Evolutionary conservation across 2,888 invertebrate species (phyloP).

Genomic region (Leucoptera coffeella): DNA sequence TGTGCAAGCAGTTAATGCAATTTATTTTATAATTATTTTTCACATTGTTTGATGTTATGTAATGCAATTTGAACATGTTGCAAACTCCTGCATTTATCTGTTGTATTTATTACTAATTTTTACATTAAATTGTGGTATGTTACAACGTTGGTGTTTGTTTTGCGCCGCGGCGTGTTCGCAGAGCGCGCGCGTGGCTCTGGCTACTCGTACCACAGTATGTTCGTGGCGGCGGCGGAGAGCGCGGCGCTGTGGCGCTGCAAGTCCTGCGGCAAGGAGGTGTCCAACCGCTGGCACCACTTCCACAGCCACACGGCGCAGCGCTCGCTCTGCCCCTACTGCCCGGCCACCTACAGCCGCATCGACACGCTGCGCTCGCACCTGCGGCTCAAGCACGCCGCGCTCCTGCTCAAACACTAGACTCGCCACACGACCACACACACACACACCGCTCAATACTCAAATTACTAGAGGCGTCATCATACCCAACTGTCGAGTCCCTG

Average conservation of each 20-base stretch:
- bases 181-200: slow-evolving; percentile 14
- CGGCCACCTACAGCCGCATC: slow-evolving; percentile 81
- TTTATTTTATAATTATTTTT: slow-evolving; percentile 47
- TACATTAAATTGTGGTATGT: slow-evolving; percentile 69
- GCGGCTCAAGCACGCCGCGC: slow-evolving; percentile 64
- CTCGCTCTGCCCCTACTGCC: slow-evolving; percentile 77
- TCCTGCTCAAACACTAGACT: slow-evolving; percentile 37
- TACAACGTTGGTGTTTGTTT: no score
- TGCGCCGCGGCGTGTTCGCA: no score
- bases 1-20: slow-evolving; percentile 54
- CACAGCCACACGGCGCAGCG: slow-evolving; percentile 78
- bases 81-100: slow-evolving; percentile 63
- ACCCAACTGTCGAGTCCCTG: no score
- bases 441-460: neutral
- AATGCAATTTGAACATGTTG: slow-evolving; percentile 54
- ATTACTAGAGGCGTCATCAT: no score
- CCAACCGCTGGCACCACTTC: slow-evolving; percentile 85
- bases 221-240: slow-evolving; percentile 65
- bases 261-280: slow-evolving; percentile 78
- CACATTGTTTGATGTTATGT: slow-evolving; percentile 56
- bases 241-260: slow-evolving; percentile 75
- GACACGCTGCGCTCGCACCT: slow-evolving; percentile 80
- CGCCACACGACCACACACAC: slow-evolving; percentile 3
- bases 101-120: slow-evolving; percentile 66
- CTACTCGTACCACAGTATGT: slow-evolving; percentile 80